A percentile compares a stretch with the other conserved stretches of the same genome.
phyloP scores from a whole-genome alignment of 1,140 invertebrate species.

The Idris sp. region DNA sequence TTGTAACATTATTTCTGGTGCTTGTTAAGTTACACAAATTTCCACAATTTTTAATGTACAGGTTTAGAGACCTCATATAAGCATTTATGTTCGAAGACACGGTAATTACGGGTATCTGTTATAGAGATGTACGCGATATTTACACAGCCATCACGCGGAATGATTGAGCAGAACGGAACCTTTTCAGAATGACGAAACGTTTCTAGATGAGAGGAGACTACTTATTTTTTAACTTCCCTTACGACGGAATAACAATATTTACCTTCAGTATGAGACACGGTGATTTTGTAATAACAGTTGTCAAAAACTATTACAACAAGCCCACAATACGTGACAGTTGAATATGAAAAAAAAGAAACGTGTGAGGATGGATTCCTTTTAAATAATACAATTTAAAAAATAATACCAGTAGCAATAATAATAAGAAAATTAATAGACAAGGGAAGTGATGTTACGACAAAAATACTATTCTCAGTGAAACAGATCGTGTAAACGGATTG shows the following conservation, averaged over 20 bases:
- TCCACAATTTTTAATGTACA: slow-evolving; percentile 53
- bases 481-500: slow-evolving; percentile 40
- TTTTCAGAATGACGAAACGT: slow-evolving; percentile 69
- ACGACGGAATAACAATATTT: slow-evolving; percentile 56
- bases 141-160: slow-evolving; percentile 75
- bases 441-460: slow-evolving; percentile 35
- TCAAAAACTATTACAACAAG: slow-evolving; percentile 54
- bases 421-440: slow-evolving; percentile 16
- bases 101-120: slow-evolving; percentile 75
- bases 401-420: slow-evolving; percentile 5
- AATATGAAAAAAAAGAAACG: background rate
- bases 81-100: slow-evolving; percentile 70
- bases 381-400: background rate
- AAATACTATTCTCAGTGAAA: slow-evolving; percentile 15
- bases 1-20: no score
- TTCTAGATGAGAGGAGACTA: slow-evolving; percentile 61
- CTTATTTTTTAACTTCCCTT: slow-evolving; percentile 49
- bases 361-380: no score
- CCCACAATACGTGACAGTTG: slow-evolving; percentile 5
- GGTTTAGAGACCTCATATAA: slow-evolving; percentile 65
- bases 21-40: slow-evolving; percentile 39
- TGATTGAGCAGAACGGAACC: slow-evolving; percentile 74
- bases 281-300: slow-evolving; percentile 58
- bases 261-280: slow-evolving; percentile 39
- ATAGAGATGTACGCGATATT: slow-evolving; percentile 74